A percentile compares a stretch with the other conserved stretches of the same genome.
Conservation (phyloP, 2,113 vertebrate genomes). For the Oncorhynchus masou region DNA sequence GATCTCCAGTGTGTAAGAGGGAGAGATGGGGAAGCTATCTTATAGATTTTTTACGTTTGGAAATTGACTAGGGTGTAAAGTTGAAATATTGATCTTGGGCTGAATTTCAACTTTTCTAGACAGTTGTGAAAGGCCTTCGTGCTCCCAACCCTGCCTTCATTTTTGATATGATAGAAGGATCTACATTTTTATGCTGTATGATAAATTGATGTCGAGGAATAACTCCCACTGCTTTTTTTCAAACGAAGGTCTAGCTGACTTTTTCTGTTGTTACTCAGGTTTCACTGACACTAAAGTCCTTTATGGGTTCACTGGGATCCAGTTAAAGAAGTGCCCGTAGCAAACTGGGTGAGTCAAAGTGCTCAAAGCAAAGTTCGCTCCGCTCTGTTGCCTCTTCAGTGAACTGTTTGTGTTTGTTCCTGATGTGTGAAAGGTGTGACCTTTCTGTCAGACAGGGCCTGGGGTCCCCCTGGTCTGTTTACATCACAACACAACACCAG, state of each 20-base stretch:
- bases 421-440: background rate
- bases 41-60: conserved; percentile 49
- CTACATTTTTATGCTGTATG: conserved; percentile 27
- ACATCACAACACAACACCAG: background rate
- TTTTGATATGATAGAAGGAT: no score
- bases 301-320: background rate
- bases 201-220: background rate
- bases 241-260: no score
- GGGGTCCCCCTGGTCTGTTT: background rate
- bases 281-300: background rate
- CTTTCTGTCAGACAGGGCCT: background rate
- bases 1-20: no score
- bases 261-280: background rate
- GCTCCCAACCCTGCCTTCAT: conserved; percentile 33
- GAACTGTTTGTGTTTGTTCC: background rate
- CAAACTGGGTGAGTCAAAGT: background rate
- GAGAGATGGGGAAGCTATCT: background rate
- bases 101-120: conserved; percentile 32
- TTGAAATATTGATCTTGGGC: conserved; percentile 58
- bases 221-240: no score
- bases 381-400: background rate
- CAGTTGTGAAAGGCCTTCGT: conserved; percentile 16
- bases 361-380: background rate
- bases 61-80: conserved; percentile 34
- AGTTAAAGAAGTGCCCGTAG: background rate